phyloP scores from a whole-genome alignment of 2,113 vertebrate species.

The Sorex araneus region DNA sequence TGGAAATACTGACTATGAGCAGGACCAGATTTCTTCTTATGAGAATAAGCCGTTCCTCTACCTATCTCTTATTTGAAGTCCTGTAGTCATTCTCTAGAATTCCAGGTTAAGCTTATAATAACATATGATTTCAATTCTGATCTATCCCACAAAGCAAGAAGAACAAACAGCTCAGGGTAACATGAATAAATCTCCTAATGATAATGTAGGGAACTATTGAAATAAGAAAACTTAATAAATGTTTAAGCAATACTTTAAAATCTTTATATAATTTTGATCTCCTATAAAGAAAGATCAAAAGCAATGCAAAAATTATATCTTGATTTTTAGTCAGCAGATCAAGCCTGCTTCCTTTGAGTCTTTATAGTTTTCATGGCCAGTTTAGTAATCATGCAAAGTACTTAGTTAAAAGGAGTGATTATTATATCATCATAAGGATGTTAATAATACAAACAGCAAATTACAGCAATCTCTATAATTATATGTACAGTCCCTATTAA shows the following conservation, averaged over 20 bases:
- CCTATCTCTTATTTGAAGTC: neutral
- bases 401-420: constrained; percentile 71
- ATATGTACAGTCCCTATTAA: constrained; percentile 64
- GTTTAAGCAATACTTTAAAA: neutral
- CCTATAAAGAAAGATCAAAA: constrained; percentile 41
- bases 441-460: constrained; percentile 81
- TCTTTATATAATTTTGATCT: neutral
- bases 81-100: neutral
- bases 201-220: neutral
- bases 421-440: constrained; percentile 76
- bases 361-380: constrained; percentile 42
- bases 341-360: constrained; percentile 1
- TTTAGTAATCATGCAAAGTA: constrained; percentile 69
- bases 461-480: constrained; percentile 72
- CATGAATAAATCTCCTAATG: neutral
- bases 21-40: neutral
- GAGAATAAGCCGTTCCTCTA: neutral
- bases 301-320: constrained; percentile 12
- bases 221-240: constrained; percentile 8
- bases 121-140: neutral
- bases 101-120: neutral
- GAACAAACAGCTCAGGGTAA: neutral
- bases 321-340: constrained; percentile 13
- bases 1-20: neutral
- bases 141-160: neutral